Percentiles rank a stretch among this genome's conserved stretches.
These are phyloP conservation scores for Liasis olivaceus DNA, from an alignment of 2,797 vertebrate species.

Conservation along the genomic window DNA sequence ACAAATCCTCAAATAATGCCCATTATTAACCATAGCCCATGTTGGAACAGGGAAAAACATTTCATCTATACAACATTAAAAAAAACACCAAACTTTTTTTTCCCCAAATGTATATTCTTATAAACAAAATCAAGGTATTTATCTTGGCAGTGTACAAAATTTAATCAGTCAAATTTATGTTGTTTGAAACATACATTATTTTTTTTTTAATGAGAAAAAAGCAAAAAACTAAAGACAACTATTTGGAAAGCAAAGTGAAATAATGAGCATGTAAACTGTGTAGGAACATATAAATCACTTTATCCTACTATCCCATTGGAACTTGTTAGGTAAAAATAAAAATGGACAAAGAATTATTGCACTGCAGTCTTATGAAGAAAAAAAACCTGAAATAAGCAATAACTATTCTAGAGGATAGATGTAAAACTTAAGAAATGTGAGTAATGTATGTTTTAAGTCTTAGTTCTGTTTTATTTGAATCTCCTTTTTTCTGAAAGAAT, in stretches of 20 bases:
- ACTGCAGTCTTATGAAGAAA: not conserved
- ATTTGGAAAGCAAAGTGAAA: not conserved
- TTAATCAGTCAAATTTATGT: not conserved
- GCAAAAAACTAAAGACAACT: not conserved
- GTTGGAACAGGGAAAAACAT: no score
- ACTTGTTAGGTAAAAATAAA: not conserved
- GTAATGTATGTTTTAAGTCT: not conserved
- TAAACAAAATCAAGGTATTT: not conserved
- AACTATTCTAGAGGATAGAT: not conserved
- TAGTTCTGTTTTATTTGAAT: not conserved
- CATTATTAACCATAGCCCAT: no score
- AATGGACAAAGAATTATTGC: not conserved
- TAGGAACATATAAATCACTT: not conserved
- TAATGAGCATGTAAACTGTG: not conserved
- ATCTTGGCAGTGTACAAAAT: not conserved
- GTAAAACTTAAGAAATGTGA: not conserved
- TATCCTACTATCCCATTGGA: not conserved
- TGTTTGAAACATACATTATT: not conserved
- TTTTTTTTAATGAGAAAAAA: not conserved
- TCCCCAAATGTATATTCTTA: not conserved
- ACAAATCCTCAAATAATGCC: no score
- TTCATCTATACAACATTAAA: not conserved
- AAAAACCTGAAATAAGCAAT: not conserved
- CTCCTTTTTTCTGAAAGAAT: not conserved
- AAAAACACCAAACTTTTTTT: not conserved